Percentiles rank a stretch among this genome's conserved stretches.
phyloP scores from a whole-genome alignment of 2,797 vertebrate species.

The Rhinella marina region DNA sequence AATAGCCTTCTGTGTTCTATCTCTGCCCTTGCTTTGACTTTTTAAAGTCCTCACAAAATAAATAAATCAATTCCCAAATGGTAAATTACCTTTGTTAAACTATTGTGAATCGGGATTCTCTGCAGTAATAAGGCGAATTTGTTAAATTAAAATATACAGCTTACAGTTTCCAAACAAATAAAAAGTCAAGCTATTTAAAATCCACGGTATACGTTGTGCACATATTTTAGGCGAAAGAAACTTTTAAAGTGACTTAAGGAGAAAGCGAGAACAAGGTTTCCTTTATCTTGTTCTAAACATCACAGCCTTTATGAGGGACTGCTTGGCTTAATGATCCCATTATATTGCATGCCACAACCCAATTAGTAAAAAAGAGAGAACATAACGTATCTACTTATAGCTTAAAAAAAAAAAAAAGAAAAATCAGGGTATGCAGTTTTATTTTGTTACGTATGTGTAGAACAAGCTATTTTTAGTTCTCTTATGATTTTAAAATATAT shows the following conservation, averaged over 20 bases:
- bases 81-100: slow-evolving; percentile 61
- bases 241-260: slow-evolving; percentile 57
- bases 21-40: slow-evolving; percentile 49
- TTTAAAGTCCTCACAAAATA: slow-evolving; percentile 62
- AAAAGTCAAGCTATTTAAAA: slow-evolving; percentile 61
- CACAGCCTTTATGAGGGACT: slow-evolving; percentile 69
- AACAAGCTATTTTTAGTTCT: slow-evolving; percentile 71
- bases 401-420: slow-evolving; percentile 75
- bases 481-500: slow-evolving; percentile 73
- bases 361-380: slow-evolving; percentile 73
- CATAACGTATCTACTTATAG: slow-evolving; percentile 73
- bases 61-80: slow-evolving; percentile 62
- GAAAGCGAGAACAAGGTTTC: slow-evolving; percentile 58
- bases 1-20: slow-evolving; percentile 61
- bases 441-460: slow-evolving; percentile 74
- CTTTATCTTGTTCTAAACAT: slow-evolving; percentile 60
- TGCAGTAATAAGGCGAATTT: slow-evolving; percentile 57
- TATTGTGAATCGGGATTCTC: slow-evolving; percentile 57
- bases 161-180: slow-evolving; percentile 63
- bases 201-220: slow-evolving; percentile 37
- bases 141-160: slow-evolving; percentile 62
- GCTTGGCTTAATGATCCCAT: slow-evolving; percentile 71
- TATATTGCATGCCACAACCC: slow-evolving; percentile 70
- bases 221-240: slow-evolving; percentile 33
- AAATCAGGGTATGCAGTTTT: slow-evolving; percentile 74